phyloP scores from a whole-genome alignment of 2,113 vertebrate species.

The Epinephelus lanceolatus region DNA sequence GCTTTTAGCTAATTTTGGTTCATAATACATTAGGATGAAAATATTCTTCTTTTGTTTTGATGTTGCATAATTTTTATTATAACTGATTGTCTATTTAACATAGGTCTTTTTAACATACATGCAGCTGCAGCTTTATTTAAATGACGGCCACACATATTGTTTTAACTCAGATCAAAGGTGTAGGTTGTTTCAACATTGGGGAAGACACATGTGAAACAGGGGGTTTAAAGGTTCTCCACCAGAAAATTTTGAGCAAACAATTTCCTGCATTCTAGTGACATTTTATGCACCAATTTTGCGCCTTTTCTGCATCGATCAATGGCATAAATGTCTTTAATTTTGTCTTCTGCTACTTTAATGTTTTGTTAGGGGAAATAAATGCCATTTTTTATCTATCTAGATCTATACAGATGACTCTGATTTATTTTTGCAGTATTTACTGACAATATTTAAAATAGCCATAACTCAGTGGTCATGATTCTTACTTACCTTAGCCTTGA shows the following conservation, averaged over 20 bases:
- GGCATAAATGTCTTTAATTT: too few species aligned
- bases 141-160: background rate
- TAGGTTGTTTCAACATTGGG: too few species aligned
- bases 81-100: background rate
- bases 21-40: background rate
- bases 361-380: too few species aligned
- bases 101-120: background rate
- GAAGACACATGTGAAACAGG: too few species aligned
- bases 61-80: background rate
- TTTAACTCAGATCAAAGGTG: background rate
- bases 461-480: background rate
- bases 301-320: too few species aligned
- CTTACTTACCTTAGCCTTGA: background rate
- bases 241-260: too few species aligned
- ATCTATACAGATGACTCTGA: background rate
- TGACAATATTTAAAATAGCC: background rate
- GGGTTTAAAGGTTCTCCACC: too few species aligned
- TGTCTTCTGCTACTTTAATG: too few species aligned
- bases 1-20: background rate
- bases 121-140: constrained; percentile 1
- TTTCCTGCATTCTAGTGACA: too few species aligned
- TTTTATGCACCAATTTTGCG: too few species aligned
- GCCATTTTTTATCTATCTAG: too few species aligned
- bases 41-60: background rate
- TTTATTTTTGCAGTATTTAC: background rate